Conservation (phyloP, 1,140 invertebrate genomes). For the Cephus cinctus region DNA sequence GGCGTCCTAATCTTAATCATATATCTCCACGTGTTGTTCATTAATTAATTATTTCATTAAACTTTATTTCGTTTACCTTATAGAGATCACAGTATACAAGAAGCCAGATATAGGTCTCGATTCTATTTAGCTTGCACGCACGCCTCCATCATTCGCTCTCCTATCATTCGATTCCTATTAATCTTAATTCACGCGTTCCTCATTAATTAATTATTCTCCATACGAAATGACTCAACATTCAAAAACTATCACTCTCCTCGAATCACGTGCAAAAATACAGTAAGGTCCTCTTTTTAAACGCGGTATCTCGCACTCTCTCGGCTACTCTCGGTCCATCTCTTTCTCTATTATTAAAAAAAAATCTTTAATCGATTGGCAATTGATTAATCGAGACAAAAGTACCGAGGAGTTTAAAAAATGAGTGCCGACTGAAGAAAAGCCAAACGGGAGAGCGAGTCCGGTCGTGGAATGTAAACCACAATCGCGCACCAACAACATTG, state of each 20-base stretch:
- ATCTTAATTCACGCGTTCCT: constrained; percentile 1
- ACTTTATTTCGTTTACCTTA: constrained; percentile 37
- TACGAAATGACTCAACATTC: constrained; percentile 13
- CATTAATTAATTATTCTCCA: constrained; percentile 14
- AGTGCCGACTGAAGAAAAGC: too few species aligned
- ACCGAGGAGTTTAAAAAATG: too few species aligned
- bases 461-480: constrained; percentile 54
- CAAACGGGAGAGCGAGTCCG: constrained; percentile 23
- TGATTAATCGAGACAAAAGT: too few species aligned
- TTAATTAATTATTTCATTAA: constrained; percentile 38
- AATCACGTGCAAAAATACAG: constrained; percentile 24
- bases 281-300: constrained; percentile 7
- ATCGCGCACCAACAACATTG: constrained; percentile 47
- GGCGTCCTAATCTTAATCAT: constrained; percentile 9
- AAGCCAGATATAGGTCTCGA: constrained; percentile 52
- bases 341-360: too few species aligned
- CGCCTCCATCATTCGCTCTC: too few species aligned
- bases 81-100: constrained; percentile 57
- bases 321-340: constrained; percentile 9
- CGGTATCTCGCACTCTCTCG: constrained; percentile 14
- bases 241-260: constrained; percentile 6
- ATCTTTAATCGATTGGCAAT: too few species aligned
- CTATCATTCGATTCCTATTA: constrained; percentile 6
- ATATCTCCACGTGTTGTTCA: constrained; percentile 1
- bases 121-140: constrained; percentile 31